Evolutionary conservation across 2,888 invertebrate species (phyloP), one percentile per base, ranked within the genome.

Genomic region (Aphelenchoides bicaudatus): DNA sequence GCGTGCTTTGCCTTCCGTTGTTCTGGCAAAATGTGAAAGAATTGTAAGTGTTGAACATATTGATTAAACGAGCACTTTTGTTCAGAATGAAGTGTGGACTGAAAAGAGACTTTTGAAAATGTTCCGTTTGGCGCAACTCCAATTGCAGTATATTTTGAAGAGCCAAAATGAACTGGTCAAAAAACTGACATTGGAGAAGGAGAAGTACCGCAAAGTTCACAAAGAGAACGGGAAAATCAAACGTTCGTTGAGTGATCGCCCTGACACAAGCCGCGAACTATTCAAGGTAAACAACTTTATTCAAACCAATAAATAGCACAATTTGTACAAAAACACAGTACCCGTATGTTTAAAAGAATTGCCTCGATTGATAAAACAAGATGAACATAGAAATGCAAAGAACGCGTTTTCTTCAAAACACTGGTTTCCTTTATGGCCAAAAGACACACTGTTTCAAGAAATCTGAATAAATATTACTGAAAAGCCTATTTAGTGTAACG

Each of bases 121-220:
- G 56, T 67, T 70, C 48, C 66, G 66, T 16, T 50, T 67, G 21
- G 50, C 67, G 1, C 67, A 67, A 31, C 48, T 67, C 30, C 67
- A 67, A 19, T 54, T 67, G 21, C 39, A 57, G 23, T 67, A 67
- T 48, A 34, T 67, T 16, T 43, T 67, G 51, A 48, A 48, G 25
- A 60, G 39, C 16, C 62, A 62, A 31, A 56, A 62, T 23, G 58
- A 39, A 30, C 48, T 62, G 13, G 51, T 62, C 13, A 21, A 46
- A 19, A 60, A 39, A 49, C 30, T 62, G 6, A 39, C 51, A 16
- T 25, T 21, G 28, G 63, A 48, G 39, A 31, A 58, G 25, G 29
- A 58, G 19, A 51, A 51, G 27, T 51, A 47, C 19, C 52, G 51
- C 29, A 51, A 50, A 19, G 52, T 53, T 10, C 34, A 43, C 38